Percentiles rank a stretch among this genome's conserved stretches.
Evolutionary conservation across 2,888 invertebrate species (phyloP).

Genomic region (Drosophila anomalata): DNA sequence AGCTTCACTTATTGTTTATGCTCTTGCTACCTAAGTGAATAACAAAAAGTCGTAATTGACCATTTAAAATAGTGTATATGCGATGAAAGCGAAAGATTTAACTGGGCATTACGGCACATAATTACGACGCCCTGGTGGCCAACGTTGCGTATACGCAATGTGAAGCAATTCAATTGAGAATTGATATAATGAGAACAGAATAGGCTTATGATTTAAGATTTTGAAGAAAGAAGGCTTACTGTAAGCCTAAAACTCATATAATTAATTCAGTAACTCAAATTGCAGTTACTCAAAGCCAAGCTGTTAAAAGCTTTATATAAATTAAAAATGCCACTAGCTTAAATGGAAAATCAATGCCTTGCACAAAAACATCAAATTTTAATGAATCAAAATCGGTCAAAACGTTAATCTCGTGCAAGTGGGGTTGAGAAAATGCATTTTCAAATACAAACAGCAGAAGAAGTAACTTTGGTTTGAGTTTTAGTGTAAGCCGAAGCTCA

Average conservation of each 20-base stretch:
- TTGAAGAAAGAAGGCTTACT: not conserved
- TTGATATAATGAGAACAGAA: no score
- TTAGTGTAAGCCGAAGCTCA: conserved; percentile 29
- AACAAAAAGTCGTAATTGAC: conserved; percentile 23
- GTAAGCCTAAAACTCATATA: not conserved
- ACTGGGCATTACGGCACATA: conserved; percentile 39
- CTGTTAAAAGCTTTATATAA: not conserved
- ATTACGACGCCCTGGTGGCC: conserved; percentile 33
- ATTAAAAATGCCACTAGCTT: conserved; percentile 3
- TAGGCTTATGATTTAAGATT: not conserved
- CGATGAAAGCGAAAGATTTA: conserved; percentile 23
- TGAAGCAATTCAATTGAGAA: conserved; percentile 4
- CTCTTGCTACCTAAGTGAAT: conserved; percentile 35
- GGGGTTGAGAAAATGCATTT: conserved; percentile 25
- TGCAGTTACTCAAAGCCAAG: not conserved
- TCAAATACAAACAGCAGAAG: conserved; percentile 24
- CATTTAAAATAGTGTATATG: not conserved
- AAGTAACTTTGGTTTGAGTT: conserved; percentile 44
- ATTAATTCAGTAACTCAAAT: not conserved
- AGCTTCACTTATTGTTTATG: conserved; percentile 41
- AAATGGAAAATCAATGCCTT: conserved; percentile 18
- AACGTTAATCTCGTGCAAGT: conserved; percentile 7
- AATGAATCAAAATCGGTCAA: conserved; percentile 17
- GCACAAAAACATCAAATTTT: conserved; percentile 25
- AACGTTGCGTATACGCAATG: conserved; percentile 34